These are phyloP conservation scores for Microtus pennsylvanicus DNA, from an alignment of 2,113 vertebrate genomes.

Conservation along the genomic window DNA sequence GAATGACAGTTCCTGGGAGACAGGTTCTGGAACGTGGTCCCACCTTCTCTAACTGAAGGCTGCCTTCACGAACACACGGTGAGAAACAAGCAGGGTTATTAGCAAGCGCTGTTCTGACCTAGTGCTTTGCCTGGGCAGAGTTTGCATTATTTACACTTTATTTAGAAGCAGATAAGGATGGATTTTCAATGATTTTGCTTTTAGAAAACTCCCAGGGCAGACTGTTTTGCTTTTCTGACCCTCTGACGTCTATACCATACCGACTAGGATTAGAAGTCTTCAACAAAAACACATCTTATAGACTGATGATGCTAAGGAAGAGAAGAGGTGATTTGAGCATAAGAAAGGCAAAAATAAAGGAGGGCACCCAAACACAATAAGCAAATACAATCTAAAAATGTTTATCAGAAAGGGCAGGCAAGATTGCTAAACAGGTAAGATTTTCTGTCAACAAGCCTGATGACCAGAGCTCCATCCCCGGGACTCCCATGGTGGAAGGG, in stretches of 20 bases:
- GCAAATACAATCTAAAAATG: background rate
- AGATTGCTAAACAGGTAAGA: background rate
- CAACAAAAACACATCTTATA: background rate
- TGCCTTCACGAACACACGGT: background rate
- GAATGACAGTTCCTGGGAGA: background rate
- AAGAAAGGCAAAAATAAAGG: background rate
- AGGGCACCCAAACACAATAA: background rate
- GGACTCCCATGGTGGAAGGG: background rate
- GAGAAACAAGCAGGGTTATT: background rate
- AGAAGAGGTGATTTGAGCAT: background rate
- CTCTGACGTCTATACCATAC: background rate
- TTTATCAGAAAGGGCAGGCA: too few relatives aligned
- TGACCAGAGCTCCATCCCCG: background rate
- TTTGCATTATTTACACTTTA: background rate
- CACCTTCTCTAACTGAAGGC: background rate
- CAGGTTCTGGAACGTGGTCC: background rate
- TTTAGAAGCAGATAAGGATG: background rate
- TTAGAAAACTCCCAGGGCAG: background rate
- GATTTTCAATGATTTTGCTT: too few relatives aligned
- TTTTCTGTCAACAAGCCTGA: background rate
- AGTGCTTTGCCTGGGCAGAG: background rate
- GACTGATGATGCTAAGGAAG: background rate
- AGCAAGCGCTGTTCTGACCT: background rate
- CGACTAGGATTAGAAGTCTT: background rate
- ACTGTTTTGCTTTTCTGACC: conserved; percentile 9